Conservation (phyloP, 2,888 invertebrate species). For the Diogma glabrata region DNA sequence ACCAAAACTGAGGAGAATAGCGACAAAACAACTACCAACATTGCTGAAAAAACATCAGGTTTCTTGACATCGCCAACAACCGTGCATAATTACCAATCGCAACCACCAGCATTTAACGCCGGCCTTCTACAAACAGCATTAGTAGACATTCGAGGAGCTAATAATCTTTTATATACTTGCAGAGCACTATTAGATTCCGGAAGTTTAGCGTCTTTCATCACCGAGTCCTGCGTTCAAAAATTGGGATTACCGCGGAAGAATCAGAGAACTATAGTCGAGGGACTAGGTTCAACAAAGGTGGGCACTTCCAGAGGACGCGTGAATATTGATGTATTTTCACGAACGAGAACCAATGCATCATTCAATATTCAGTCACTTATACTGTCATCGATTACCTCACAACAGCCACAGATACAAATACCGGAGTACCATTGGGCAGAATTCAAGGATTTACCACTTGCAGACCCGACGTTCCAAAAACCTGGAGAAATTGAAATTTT, state of each 20-base stretch:
- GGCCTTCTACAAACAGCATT: slow-evolving; percentile 2
- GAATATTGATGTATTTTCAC: neutral
- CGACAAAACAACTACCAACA: neutral
- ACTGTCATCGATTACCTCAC: neutral
- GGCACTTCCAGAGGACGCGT: neutral
- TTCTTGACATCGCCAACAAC: neutral
- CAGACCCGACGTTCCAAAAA: neutral
- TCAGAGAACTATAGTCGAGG: neutral
- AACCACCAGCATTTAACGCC: neutral
- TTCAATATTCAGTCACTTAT: neutral
- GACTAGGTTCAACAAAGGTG: neutral
- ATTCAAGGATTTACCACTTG: neutral
- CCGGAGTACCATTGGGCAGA: neutral
- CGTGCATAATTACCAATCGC: neutral
- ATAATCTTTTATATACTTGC: neutral
- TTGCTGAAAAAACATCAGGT: neutral
- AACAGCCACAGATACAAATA: neutral
- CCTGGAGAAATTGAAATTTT: no score
- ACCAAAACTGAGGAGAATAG: neutral
- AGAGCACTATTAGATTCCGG: neutral
- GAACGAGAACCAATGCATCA: neutral
- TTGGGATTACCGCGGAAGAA: neutral
- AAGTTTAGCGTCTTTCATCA: no score
- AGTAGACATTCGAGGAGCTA: neutral
- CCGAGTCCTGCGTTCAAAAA: slow-evolving; percentile 3